Base-by-base conservation (phyloP, 2,888 invertebrate species). In the Camponotus fellah region DNA sequence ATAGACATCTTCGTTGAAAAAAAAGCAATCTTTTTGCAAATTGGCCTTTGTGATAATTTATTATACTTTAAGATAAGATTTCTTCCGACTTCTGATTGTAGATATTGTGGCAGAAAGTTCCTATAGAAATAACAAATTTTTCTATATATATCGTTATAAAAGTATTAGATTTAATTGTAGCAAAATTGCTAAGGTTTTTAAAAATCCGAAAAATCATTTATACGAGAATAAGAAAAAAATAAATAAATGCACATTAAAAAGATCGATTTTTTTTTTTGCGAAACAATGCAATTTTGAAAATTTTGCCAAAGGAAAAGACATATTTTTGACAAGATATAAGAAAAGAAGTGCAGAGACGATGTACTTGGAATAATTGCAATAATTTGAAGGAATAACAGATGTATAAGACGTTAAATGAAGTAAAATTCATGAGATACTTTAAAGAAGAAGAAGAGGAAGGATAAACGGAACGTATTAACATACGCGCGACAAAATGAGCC, bases 121-220 rank as follows among this genome's bases (percentile, higher is more conserved):
- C 26, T 26, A 26, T 26, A 26, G 2, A 26, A 26, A 8, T 53
- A 53, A n/a, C n/a, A 53, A 8, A 53, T n/a, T 8, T 53, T n/a
- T 8, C n/a, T 17, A 49, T 49, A 1, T 53, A n/a, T 53, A 53
- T 53, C 49, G 8, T 8, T 8, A n/a, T 53, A 53, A 53, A 53
- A 53, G n/a, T n/a, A 53, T 53, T 53, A 17, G 49, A 49, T 49
- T 46, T 49, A 53, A 53, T 53, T 53, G n/a, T 53, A n/a, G 49
- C 49, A n/a, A 2, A 53, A 53, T 53, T 53, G 6, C 8, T 53
- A 53, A 53, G n/a, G 8, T 46, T n/a, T 53, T 53, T n/a, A n/a
- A 26, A 26, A 26, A 26, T 14, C 8, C 49, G 8, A 53, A n/a
- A 6, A 53, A 53, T 53, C 2, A n/a, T 53, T 49, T 49, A 49